Conservation (phyloP, 2,113 vertebrate genomes). For the Acanthochromis polyacanthus region DNA sequence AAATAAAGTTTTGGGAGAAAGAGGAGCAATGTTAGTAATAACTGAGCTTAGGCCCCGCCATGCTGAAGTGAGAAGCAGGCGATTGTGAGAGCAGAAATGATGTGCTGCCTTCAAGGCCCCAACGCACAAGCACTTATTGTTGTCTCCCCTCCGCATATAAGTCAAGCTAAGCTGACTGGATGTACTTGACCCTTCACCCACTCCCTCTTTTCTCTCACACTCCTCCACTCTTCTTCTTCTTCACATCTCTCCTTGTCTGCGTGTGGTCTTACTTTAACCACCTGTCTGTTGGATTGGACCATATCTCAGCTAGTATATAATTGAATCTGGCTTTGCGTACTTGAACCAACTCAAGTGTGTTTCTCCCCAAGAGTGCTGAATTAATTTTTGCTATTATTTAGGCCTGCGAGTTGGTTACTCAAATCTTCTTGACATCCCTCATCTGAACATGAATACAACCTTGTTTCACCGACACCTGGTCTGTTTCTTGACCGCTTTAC, state of each 20-base stretch:
- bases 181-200: conserved; percentile 79
- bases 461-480: conserved; percentile 2
- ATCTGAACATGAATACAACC: conserved; percentile 20
- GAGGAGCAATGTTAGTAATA: not conserved
- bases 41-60: not conserved
- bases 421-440: conserved; percentile 17
- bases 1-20: conserved; percentile 28
- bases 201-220: conserved; percentile 68
- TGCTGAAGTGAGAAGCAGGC: conserved; percentile 38
- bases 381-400: conserved; percentile 42
- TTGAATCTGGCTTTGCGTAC: conserved; percentile 40
- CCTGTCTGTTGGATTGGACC: conserved; percentile 45
- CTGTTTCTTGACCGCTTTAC: not conserved
- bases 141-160: conserved; percentile 67
- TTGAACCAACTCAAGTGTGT: conserved; percentile 37
- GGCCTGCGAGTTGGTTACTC: conserved; percentile 25
- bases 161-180: conserved; percentile 78
- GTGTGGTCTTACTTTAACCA: conserved; percentile 66
- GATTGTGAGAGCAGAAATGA: conserved; percentile 50
- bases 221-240: conserved; percentile 61
- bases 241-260: conserved; percentile 49
- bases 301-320: conserved; percentile 38
- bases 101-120: conserved; percentile 48
- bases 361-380: conserved; percentile 11
- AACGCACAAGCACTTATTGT: conserved; percentile 73